Base-by-base conservation (phyloP, 2,797 vertebrate genomes). In the Picus viridis region DNA sequence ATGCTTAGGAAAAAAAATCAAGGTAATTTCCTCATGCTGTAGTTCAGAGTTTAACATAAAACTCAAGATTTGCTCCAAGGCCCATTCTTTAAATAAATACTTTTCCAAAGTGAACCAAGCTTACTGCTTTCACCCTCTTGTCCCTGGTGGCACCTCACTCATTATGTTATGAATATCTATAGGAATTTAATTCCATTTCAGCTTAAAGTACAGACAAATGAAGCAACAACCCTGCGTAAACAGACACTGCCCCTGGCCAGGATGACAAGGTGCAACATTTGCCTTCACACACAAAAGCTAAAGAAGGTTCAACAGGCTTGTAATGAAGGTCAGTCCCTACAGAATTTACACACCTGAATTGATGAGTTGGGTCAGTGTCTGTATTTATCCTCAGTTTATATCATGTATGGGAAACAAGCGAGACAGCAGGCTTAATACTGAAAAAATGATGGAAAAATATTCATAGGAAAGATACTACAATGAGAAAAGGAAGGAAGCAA, bases 381-480 rank as follows among this genome's bases (percentile, higher is more conserved):
- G 20, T 12, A 22, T 77, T 77, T 74, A 75, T 39, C 72, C 72
- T 80, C 86, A 54, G 20, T 19, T 67, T 72, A 22, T 12, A 62
- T 20, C 51, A 23, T 1, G 20, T 27, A 29, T 4, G 9, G 23
- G 70, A 51, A 77, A 56, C 85, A 63, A 72, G 64, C 18, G 12
- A 13, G 3, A 47, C 3, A 14, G 11, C 15, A 24, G 82, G 45
- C 45, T 84, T 54, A 76, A 67, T 26, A 65, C 4, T n/a, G 53
- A 69, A 76, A 93, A 79, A 79, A 57, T 19, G 26, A 85, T 49
- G 39, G 47, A 9, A 91, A 83, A 69, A 78, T 43, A 88, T 11
- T 69, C 56, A 47, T 0, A 69, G 65, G n/a, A 45, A 67, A 84
- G 47, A 51, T 2, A 63, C 2, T 12, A 13, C 0, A 0, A 65